Base-by-base conservation (phyloP, 1,140 invertebrate species). In the Thaumatotibia leucotreta region DNA sequence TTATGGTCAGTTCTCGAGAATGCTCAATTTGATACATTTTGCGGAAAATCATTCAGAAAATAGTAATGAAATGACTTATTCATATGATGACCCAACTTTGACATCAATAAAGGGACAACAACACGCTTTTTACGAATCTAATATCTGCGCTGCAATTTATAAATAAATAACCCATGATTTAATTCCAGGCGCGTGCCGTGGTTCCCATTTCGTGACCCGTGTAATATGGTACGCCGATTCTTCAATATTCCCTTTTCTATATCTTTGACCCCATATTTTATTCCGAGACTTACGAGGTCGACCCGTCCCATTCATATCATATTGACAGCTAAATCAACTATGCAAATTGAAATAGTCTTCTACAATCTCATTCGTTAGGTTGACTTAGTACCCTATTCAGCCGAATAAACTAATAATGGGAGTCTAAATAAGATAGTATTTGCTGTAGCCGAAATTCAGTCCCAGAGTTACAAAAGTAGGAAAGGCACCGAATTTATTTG, bases 271-370 rank as follows among this genome's bases (percentile, higher is more conserved):
- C 24, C 24, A n/a, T 58, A 58, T 58, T 58, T 58, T 58, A 58
- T 58, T 58, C 52, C n/a, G 27, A 14, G 24, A 31, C 27, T 58
- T 58, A 58, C 24, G 23, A 27, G n/a, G 52, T 14, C 52, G 52
- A 58, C 52, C 10, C 50, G 22, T 6, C 22, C 50, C 52, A 29
- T 58, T 14, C 52, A 58, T 58, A 31, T 29, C 27, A 58, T 29
- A 31, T 58, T 58, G 52, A 58, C 52, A 58, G 52, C 4, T 29
- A 58, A 58, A 58, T 58, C n/a, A 29, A 58, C 23, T 29, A 58
- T 58, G 52, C 52, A 58, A 58, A 58, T 31, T 29, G 27, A 31
- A 14, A 24, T 52, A 58, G 52, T 58, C 24, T 58, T 20, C 50
- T 2, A 24, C 24, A 54, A 54, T 29, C 52, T 58, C 52, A 58